Evolutionary conservation across 2,113 vertebrate genomes (phyloP), one percentile per base, ranked within the genome.

Genomic region (Empidonax traillii): DNA sequence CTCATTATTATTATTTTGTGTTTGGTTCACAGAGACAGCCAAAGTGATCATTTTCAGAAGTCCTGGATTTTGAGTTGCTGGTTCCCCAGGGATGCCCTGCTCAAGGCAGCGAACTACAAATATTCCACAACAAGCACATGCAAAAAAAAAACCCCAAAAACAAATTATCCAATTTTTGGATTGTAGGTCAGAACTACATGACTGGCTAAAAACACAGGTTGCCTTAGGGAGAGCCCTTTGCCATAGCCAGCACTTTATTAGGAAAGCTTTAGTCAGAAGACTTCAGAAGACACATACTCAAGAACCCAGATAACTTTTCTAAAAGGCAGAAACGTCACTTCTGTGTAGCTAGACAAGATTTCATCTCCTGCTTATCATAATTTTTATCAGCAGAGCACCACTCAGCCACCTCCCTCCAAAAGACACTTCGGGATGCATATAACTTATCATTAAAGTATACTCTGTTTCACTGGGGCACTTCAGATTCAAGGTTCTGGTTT

Each of bases 381-480:
- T 18, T 95, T 72, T 66, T 85, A 87, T 95, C 92, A 89, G 85
- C 67, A 83, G 5, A 83, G 66, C 0, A 0, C 52, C 53, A 13
- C 67, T 91, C 6, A 73, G 80, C 37, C 5, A 0, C 72, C 79
- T 86, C 44, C 68, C 83, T 97, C 66, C 73, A 62, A 84, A 92
- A 96, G 56, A 46, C 35, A 55, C 79, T 91, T 35, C 46, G 62
- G 90, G 66, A 90, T 91, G 82, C 47, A 92, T 90, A 85, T 69
- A 95, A 95, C 94, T 94, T 75, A 95, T 72, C 92, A 73, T 94
- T 89, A 89, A 94, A 89, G 80, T 35, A 93, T 69, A 67, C 69
- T 96, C 77, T 86, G 52, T 55, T 93, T 94, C 95, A 95, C 33
- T 87, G 71, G 91, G 93, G 43, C 90, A 94, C 89, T 92, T 82